Percentiles rank a stretch among this genome's conserved stretches.
Evolutionary conservation across 2,113 vertebrate species (phyloP).

Genomic region (Hypomesus transpacificus): DNA sequence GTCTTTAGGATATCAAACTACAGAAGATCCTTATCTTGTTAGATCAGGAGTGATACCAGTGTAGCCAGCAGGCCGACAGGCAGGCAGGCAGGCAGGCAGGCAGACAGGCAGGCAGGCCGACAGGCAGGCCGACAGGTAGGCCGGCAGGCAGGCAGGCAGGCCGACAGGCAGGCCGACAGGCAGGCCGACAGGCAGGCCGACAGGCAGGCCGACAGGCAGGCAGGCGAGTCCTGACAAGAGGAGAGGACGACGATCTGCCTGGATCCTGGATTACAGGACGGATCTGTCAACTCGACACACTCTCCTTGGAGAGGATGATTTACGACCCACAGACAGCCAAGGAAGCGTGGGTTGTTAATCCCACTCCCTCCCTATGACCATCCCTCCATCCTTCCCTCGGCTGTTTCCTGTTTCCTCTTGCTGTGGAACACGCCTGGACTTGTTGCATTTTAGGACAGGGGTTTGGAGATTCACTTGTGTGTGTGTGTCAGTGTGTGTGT

Average conservation of each 20-base stretch:
- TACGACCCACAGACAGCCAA: constrained; percentile 21
- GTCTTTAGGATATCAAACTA: too few species aligned
- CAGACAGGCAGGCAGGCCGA: constrained; percentile 9
- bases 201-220: constrained; percentile 10
- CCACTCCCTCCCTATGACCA: neutral
- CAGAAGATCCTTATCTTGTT: too few species aligned
- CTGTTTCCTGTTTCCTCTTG: constrained; percentile 1
- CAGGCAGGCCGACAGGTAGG: too few species aligned
- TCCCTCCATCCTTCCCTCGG: neutral
- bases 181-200: too few species aligned
- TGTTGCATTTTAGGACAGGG: neutral
- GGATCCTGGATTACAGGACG: constrained; percentile 39
- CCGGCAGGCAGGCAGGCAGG: constrained; percentile 1
- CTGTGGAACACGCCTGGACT: neutral
- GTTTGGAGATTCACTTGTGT: neutral
- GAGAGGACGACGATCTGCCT: constrained; percentile 30
- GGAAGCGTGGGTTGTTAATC: constrained; percentile 5
- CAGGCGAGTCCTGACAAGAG: constrained; percentile 36
- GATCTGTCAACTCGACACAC: constrained; percentile 20
- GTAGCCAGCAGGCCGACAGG: too few species aligned
- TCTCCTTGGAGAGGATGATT: constrained; percentile 19
- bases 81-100: too few species aligned
- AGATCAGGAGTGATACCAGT: too few species aligned
- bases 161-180: too few species aligned
- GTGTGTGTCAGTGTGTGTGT: constrained; percentile 7